Evolutionary conservation across 2,888 invertebrate species (phyloP).

Genomic region (Tiliacea aurago): DNA sequence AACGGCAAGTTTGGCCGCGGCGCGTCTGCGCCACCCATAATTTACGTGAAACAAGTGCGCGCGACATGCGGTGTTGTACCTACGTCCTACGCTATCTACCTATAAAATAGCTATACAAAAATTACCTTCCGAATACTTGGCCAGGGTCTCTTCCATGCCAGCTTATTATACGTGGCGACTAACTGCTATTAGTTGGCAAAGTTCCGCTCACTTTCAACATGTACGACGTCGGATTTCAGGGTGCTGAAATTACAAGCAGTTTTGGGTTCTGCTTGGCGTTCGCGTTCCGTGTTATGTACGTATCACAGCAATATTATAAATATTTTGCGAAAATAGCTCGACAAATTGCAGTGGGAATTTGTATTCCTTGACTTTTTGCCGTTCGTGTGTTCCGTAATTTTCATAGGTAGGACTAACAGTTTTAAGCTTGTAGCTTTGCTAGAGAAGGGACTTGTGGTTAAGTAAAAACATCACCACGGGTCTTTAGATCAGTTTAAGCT

Average conservation of each 20-base stretch:
- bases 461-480: too few species aligned
- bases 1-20: constrained; percentile 85
- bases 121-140: constrained; percentile 70
- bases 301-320: constrained; percentile 44
- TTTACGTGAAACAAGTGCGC: constrained; percentile 85
- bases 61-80: constrained; percentile 81
- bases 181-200: constrained; percentile 61
- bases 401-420: background rate
- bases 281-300: constrained; percentile 23
- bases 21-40: constrained; percentile 83
- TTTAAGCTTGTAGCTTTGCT: background rate
- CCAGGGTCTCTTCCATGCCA: constrained; percentile 47
- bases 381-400: constrained; percentile 5
- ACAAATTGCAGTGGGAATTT: constrained; percentile 27
- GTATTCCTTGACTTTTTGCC: background rate
- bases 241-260: constrained; percentile 47
- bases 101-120: constrained; percentile 70
- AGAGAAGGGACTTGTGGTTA: too few species aligned
- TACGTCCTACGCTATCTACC: constrained; percentile 48
- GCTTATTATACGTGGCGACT: constrained; percentile 55
- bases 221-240: constrained; percentile 49
- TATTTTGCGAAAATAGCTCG: constrained; percentile 36
- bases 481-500: too few species aligned
- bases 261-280: constrained; percentile 34
- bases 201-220: constrained; percentile 48